Conservation (phyloP, 2,888 invertebrate species). For the Aporophyla lueneburgensis region DNA sequence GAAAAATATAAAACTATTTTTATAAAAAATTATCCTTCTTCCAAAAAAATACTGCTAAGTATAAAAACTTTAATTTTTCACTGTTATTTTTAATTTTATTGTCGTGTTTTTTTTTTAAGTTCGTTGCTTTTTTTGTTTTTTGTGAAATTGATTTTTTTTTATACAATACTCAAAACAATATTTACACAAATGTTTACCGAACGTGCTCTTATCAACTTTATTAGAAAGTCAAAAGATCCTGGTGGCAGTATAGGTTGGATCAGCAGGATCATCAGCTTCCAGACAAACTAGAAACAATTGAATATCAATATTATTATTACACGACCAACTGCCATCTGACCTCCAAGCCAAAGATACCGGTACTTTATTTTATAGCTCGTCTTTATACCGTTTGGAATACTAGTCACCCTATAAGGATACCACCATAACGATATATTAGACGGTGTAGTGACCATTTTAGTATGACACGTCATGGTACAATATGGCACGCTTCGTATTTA, state of each 20-base stretch:
- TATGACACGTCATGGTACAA: not conserved
- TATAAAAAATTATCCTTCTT: no score
- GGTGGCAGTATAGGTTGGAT: not conserved
- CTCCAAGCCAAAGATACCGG: slow-evolving; percentile 18
- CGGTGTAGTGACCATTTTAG: not conserved
- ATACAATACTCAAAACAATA: not conserved
- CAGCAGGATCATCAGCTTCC: no score
- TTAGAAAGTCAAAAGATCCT: not conserved
- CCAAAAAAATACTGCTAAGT: no score
- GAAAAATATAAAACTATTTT: no score
- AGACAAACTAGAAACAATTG: not conserved
- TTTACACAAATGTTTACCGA: not conserved
- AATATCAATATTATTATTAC: not conserved
- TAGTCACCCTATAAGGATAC: slow-evolving; percentile 40
- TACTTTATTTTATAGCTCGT: slow-evolving; percentile 29
- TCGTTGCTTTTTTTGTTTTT: no score
- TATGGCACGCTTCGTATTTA: not conserved
- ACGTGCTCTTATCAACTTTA: no score
- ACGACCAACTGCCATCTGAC: slow-evolving; percentile 9
- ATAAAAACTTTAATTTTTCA: no score
- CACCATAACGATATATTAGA: slow-evolving; percentile 35
- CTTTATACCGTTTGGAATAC: slow-evolving; percentile 46
- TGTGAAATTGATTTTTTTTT: not conserved
- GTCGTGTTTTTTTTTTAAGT: no score
- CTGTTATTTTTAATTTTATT: no score